Conservation (phyloP, 2,888 invertebrate genomes). For the Malthinus flaveolus region DNA sequence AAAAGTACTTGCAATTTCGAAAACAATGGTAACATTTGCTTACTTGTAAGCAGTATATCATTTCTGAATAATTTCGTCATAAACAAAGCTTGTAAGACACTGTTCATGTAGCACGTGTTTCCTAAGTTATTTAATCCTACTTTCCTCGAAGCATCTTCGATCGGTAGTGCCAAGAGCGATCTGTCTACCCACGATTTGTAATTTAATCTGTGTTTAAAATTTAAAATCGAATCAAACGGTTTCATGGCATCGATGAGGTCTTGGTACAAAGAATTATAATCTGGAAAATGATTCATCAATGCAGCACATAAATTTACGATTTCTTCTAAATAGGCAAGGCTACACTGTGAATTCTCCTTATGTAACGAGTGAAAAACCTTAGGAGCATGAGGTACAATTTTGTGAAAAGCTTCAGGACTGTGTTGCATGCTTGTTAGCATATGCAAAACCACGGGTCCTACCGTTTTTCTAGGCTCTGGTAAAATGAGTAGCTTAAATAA, state of each 20-base stretch:
- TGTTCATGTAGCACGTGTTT: constrained; percentile 90
- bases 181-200: constrained; percentile 52
- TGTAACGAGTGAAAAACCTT: constrained; percentile 59
- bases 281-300: constrained; percentile 59
- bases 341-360: constrained; percentile 60
- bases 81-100: constrained; percentile 79
- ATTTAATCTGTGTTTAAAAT: constrained; percentile 45
- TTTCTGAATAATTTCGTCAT: constrained; percentile 80
- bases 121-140: constrained; percentile 82
- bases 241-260: constrained; percentile 47
- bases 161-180: constrained; percentile 35
- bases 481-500: constrained; percentile 62
- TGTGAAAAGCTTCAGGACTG: constrained; percentile 63
- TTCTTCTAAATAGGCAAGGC: constrained; percentile 58
- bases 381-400: constrained; percentile 59
- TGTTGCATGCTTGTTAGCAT: constrained; percentile 66
- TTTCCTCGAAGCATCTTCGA: constrained; percentile 54
- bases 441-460: constrained; percentile 66
- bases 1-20: constrained; percentile 71
- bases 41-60: constrained; percentile 63
- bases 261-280: constrained; percentile 46
- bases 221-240: constrained; percentile 41
- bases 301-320: constrained; percentile 63
- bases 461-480: constrained; percentile 60
- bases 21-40: constrained; percentile 61